A percentile compares a stretch with the other conserved stretches of the same genome.
These are phyloP conservation scores for Liopterus haemorrhoidalis DNA, from an alignment of 2,888 invertebrate species.

Conservation along the genomic window DNA sequence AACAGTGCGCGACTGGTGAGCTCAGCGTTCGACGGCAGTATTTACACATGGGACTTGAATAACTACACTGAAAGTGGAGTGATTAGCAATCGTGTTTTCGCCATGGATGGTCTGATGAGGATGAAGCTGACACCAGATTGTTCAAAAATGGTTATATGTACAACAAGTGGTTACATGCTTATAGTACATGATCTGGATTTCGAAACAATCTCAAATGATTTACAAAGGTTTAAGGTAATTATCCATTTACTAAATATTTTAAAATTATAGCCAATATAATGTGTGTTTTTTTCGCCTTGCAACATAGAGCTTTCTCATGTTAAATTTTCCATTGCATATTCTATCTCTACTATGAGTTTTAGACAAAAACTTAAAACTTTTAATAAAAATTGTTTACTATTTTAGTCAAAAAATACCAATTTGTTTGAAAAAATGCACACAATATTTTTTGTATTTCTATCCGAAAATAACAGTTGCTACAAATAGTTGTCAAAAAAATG, in stretches of 20 bases:
- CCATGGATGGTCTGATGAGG: conserved; percentile 78
- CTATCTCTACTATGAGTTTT: too few species aligned
- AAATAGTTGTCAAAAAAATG: too few species aligned
- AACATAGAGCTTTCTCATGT: too few species aligned
- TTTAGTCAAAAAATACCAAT: too few species aligned
- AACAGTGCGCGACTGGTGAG: conserved; percentile 80
- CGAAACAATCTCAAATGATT: conserved; percentile 68
- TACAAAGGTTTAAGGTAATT: conserved; percentile 75
- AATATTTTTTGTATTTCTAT: too few species aligned
- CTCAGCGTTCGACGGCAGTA: conserved; percentile 88
- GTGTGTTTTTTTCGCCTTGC: too few species aligned
- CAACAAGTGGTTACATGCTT: conserved; percentile 83
- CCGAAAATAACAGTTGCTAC: too few species aligned
- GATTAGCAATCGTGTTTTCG: conserved; percentile 75
- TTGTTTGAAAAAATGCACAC: too few species aligned
- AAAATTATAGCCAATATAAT: too few species aligned
- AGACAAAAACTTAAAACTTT: too few species aligned
- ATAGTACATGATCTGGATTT: conserved; percentile 85
- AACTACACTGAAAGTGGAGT: conserved; percentile 73
- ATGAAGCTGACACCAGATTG: conserved; percentile 82
- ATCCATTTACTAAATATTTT: not conserved
- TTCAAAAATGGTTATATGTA: conserved; percentile 82
- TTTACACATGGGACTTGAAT: conserved; percentile 92
- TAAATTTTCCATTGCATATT: too few species aligned
- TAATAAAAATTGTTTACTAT: too few species aligned